Evolutionary conservation across 2,113 vertebrate species (phyloP).

Genomic region (Tachuris rubrigastra): DNA sequence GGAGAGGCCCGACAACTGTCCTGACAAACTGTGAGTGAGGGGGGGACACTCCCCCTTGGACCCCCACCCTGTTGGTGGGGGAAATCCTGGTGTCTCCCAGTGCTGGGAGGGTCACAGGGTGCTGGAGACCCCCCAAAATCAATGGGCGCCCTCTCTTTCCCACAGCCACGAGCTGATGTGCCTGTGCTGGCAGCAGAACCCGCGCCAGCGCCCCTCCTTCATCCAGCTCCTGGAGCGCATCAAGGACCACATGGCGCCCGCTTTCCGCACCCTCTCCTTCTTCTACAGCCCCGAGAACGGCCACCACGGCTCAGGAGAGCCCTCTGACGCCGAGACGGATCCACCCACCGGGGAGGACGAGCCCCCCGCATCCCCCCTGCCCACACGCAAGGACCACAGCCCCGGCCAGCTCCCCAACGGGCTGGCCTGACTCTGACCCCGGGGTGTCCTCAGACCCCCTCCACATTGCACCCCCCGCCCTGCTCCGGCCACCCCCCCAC

Average conservation of each 20-base stretch:
- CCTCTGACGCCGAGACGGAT: background rate
- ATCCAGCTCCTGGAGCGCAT: slow-evolving; percentile 75
- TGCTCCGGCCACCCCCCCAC: accelerated
- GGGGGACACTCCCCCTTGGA: background rate
- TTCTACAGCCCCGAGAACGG: slow-evolving; percentile 64
- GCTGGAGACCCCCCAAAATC: background rate
- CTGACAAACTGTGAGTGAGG: slow-evolving; percentile 72
- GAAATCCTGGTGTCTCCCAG: background rate
- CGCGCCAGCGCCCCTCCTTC: slow-evolving; percentile 76
- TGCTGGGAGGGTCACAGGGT: background rate
- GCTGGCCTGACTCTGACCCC: background rate
- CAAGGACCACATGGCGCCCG: slow-evolving; percentile 61
- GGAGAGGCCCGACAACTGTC: slow-evolving; percentile 74
- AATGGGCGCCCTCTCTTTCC: background rate
- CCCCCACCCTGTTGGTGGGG: background rate
- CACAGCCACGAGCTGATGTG: slow-evolving; percentile 77
- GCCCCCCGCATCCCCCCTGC: background rate
- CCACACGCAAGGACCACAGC: background rate
- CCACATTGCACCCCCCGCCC: background rate
- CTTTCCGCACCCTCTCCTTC: slow-evolving; percentile 76
- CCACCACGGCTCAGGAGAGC: background rate
- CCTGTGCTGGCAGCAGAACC: slow-evolving; percentile 80
- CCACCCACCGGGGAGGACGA: background rate
- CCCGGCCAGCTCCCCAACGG: slow-evolving; percentile 31
- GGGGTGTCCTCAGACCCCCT: accelerated